These are phyloP conservation scores for Diplogasteroides magnus DNA, from an alignment of 1,140 invertebrate species.

Conservation along the genomic window DNA sequence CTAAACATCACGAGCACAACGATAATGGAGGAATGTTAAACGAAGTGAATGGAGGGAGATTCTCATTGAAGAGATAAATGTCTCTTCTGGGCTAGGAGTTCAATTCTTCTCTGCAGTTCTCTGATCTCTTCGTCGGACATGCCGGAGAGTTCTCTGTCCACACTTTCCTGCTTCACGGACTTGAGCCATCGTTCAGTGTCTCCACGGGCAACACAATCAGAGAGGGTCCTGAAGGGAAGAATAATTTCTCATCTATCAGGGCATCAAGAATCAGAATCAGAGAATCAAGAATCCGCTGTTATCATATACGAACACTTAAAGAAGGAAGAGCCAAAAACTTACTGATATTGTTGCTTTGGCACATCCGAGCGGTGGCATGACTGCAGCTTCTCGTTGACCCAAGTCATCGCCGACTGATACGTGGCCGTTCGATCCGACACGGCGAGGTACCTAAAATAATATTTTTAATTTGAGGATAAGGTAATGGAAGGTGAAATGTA, in stretches of 20 bases:
- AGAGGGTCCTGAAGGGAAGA: no score
- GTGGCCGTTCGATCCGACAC: not conserved
- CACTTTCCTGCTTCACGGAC: not conserved
- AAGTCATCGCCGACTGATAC: slow-evolving; percentile 13
- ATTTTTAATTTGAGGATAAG: no score
- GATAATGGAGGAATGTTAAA: no score
- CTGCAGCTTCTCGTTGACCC: not conserved
- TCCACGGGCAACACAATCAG: no score
- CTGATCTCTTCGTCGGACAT: not conserved
- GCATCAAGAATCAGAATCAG: no score
- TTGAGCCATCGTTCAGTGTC: not conserved
- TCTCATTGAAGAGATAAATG: no score
- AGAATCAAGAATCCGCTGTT: no score
- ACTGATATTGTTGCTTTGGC: not conserved
- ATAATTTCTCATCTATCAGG: no score
- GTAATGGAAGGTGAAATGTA: no score
- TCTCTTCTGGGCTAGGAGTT: not conserved
- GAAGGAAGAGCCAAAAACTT: not conserved
- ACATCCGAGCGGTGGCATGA: slow-evolving; percentile 9
- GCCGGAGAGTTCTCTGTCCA: not conserved
- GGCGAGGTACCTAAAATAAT: not conserved
- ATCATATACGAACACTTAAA: no score
- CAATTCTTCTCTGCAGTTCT: not conserved
- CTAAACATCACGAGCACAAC: no score
- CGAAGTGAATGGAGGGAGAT: no score